Evolutionary conservation across 2,113 vertebrate genomes (phyloP).

Genomic region (Hydrolagus affinis): DNA sequence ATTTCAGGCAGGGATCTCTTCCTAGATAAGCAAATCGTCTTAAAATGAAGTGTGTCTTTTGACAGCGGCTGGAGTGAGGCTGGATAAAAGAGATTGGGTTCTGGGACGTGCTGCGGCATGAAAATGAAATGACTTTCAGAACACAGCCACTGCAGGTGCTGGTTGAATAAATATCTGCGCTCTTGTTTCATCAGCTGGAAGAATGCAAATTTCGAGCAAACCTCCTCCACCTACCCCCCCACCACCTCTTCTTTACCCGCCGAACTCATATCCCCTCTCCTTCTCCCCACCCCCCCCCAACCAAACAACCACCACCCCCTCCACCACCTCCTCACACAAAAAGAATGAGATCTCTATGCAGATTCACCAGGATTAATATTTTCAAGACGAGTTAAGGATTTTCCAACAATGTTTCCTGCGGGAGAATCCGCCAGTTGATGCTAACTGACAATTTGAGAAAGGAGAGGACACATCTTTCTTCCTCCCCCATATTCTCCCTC

Average conservation of each 20-base stretch:
- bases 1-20: slow-evolving; percentile 5
- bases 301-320: not conserved
- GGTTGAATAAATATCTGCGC: slow-evolving; percentile 21
- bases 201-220: slow-evolving; percentile 16
- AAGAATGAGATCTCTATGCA: slow-evolving; percentile 14
- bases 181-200: slow-evolving; percentile 22
- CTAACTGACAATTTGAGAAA: not conserved
- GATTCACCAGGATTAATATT: slow-evolving; percentile 18
- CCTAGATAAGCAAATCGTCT: slow-evolving; percentile 25
- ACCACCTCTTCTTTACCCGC: not conserved
- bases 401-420: not conserved
- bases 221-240: no score
- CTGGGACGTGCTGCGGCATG: slow-evolving; percentile 13
- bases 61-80: slow-evolving; percentile 8
- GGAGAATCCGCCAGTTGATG: not conserved
- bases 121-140: slow-evolving; percentile 19
- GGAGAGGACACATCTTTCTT: not conserved
- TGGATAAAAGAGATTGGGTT: slow-evolving; percentile 13
- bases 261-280: no score
- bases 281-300: no score
- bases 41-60: slow-evolving; percentile 15
- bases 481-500: not conserved
- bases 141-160: not conserved
- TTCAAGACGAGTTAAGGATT: not conserved
- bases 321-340: not conserved